A percentile compares a stretch with the other conserved stretches of the same genome.
These are phyloP conservation scores for Brachionichthys hirsutus DNA, from an alignment of 2,113 vertebrate species.

Conservation along the genomic window DNA sequence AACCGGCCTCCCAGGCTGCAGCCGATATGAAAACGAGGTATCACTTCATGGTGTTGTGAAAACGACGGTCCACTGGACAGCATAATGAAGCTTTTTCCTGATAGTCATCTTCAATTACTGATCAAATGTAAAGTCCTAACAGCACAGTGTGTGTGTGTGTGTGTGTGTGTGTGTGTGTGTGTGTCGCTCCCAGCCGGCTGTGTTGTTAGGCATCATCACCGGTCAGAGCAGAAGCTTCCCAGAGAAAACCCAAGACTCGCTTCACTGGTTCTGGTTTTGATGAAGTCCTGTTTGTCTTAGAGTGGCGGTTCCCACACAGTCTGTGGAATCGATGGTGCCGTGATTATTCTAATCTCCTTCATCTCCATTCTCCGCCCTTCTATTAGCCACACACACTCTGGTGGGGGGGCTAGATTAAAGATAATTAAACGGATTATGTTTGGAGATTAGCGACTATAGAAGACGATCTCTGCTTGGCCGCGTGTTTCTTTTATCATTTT, in stretches of 20 bases:
- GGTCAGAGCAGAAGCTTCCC: constrained; percentile 39
- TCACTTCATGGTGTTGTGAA: too few species aligned
- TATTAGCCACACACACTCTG: constrained; percentile 8
- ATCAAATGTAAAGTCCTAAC: too few species aligned
- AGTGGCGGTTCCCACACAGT: constrained; percentile 60
- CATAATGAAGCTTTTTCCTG: neutral
- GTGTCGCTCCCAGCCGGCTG: neutral
- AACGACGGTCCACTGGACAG: constrained; percentile 13
- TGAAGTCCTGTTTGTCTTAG: constrained; percentile 48
- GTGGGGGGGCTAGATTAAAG: neutral
- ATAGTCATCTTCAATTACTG: too few species aligned
- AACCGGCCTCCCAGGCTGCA: constrained; percentile 12
- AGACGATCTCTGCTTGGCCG: neutral
- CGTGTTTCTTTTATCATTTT: neutral
- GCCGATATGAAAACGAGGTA: constrained; percentile 8
- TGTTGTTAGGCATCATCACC: constrained; percentile 32
- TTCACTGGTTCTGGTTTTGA: constrained; percentile 45
- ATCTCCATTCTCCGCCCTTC: neutral
- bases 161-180: neutral
- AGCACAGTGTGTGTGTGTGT: neutral
- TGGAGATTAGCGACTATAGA: constrained; percentile 4
- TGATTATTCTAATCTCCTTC: constrained; percentile 21
- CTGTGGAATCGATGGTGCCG: constrained; percentile 32
- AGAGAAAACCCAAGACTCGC: constrained; percentile 50
- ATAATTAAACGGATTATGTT: constrained; percentile 17